Base-by-base conservation (phyloP, 2,888 invertebrate species). In the Dusona sp. region DNA sequence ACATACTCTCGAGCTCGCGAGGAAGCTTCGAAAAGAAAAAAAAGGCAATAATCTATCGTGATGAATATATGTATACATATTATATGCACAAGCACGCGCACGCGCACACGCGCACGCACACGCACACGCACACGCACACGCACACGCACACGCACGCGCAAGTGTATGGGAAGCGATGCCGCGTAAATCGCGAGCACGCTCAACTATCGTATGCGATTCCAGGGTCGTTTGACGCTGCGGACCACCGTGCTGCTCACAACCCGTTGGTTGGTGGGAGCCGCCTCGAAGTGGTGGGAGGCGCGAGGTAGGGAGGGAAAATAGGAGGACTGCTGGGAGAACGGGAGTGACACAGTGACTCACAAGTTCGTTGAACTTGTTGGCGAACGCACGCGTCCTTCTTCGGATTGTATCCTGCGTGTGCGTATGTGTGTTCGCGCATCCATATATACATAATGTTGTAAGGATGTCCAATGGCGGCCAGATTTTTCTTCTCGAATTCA, bases 341-440 rank as follows among this genome's bases (percentile, higher is more conserved):
- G 86, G 82, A 85, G 85, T 83, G 80, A 85, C 79, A 79, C 86
- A 85, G 87, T 87, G 88, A 86, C 84, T 89, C 85, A 88, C 82
- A 82, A 87, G 89, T 89, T 89, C 89, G 87, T 89, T 89, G 89
- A 89, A 88, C 88, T 78, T 80, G 79, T 64, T 75, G 77, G 87
- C 81, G 87, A 88, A 84, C 84, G 88, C 88, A 88, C 88, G 88
- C 84, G 88, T 87, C 81, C 85, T 87, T 78, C 68, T 68, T 81
- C 57, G 64, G 74, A 67, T 75, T 74, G 64, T 75, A 70, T 81
- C 73, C 45, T 48, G 74, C 11, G 67, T 61, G 57, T 67, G 57
- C 70, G 54, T 48, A 33, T 25, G 25, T 57, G 11, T 36, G 45
- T 11, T 42, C 13, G 42, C 42, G 13, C 13, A 42, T 42, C 42